Percentiles rank a stretch among this genome's conserved stretches.
phyloP scores from a whole-genome alignment of 2,113 vertebrate genomes.

The Verasper variegatus region DNA sequence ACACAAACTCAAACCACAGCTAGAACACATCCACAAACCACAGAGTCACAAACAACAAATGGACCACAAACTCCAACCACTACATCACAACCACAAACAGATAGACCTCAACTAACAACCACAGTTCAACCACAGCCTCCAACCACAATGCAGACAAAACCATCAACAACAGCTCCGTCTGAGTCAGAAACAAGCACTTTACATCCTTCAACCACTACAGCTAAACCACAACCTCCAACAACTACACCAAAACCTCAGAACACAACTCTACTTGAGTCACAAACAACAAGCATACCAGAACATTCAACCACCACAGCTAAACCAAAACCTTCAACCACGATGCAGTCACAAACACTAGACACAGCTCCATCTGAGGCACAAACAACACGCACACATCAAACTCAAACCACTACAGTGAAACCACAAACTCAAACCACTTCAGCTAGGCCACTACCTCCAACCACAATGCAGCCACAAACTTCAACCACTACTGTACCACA shows the following conservation, averaged over 20 bases:
- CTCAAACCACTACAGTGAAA: not conserved
- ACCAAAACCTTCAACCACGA: not conserved
- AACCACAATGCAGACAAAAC: not conserved
- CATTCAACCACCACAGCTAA: not conserved
- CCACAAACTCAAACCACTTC: slow-evolving; percentile 14
- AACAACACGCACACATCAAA: not conserved
- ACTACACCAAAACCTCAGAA: too few relatives aligned
- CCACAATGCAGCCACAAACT: not conserved
- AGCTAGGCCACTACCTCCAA: slow-evolving; percentile 8
- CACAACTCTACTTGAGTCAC: not conserved
- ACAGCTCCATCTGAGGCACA: not conserved
- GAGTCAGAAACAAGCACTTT: not conserved
- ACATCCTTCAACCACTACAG: not conserved
- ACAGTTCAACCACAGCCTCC: not conserved
- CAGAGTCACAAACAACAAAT: too few relatives aligned
- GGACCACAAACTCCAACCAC: not conserved
- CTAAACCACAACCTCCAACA: too few relatives aligned
- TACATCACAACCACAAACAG: not conserved
- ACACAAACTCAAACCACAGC: too few relatives aligned
- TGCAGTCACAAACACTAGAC: not conserved
- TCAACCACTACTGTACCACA: not conserved
- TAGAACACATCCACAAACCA: not conserved
- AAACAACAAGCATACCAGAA: not conserved
- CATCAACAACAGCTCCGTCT: not conserved
- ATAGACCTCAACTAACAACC: not conserved